Evolutionary conservation across 2,888 invertebrate genomes (phyloP), one percentile per base, ranked within the genome.

Genomic region (Lithophane semibrunnea): DNA sequence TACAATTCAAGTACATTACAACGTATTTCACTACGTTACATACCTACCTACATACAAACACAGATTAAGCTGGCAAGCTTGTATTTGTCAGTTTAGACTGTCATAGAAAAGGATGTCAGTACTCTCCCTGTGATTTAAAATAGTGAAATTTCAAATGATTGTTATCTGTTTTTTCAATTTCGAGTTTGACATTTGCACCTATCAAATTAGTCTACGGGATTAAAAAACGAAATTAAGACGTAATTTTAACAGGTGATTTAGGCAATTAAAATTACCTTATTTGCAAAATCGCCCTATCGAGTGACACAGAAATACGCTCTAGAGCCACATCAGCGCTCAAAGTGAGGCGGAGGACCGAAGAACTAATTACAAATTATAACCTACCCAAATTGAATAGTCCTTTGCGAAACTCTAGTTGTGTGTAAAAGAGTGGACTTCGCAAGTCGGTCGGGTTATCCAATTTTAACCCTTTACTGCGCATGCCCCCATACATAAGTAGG

Each of bases 401-500:
- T 47, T 8, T 2, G 12, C n/a, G 9, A 7, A 2, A 24, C 16
- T 73, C 73, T 4, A 84, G 80, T 75, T 85, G 67, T 3, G 65
- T 73, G 73, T 37, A 4, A 13, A 21, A 12, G 24, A 73, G 24
- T 3, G 7, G 12, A 8, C 42, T 82, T 73, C 81, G 49, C 0
- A 84, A 92, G 75, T 89, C 67, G 56, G 87, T 64, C 85, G 92
- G 75, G 18, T 91, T 83, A 76, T 70, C 86, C 73, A 82, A 77
- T 80, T 90, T 95, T 94, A 96, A 96, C 96, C 96, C 96, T 96
- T 96, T 96, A 95, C 95, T 96, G 96, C 96, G 96, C 96, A 96
- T 96, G 96, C 91, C 95, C 86, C 92, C 95, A 95, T 95, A 96
- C 95, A 95, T 94, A 96, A 96, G 96, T 95, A 95, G 94, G 92